Percentiles rank a stretch among this genome's conserved stretches.
These are phyloP conservation scores for Sebastes goodei DNA, from an alignment of 2,797 vertebrate species.

Conservation along the genomic window DNA sequence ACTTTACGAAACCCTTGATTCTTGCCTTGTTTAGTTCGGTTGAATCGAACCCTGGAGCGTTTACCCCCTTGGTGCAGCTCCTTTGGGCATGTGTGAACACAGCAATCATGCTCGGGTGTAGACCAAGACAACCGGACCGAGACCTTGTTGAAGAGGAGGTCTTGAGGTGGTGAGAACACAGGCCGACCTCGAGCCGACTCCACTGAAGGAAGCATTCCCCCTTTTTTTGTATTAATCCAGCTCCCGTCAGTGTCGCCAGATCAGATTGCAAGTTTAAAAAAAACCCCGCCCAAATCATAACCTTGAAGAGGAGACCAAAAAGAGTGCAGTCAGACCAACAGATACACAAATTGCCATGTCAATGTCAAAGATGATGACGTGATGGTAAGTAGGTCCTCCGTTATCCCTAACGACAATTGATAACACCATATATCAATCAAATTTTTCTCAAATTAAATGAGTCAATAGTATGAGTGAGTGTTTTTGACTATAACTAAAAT, in stretches of 20 bases:
- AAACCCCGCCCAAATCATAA: no score
- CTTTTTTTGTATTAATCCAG: not conserved
- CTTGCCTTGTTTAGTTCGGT: not conserved
- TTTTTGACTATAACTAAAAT: no score
- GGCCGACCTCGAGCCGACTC: not conserved
- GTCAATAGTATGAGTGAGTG: not conserved
- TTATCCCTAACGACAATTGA: not conserved
- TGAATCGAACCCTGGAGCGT: not conserved
- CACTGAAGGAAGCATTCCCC: not conserved
- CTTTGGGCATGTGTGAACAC: not conserved
- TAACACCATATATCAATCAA: not conserved
- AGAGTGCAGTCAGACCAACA: not conserved
- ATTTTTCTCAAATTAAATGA: not conserved
- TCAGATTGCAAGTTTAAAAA: no score
- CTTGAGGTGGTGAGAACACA: not conserved
- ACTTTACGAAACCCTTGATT: no score
- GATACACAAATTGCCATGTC: not conserved
- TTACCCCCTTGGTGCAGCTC: not conserved
- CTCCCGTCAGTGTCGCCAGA: no score
- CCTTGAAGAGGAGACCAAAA: not conserved
- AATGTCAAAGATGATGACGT: not conserved
- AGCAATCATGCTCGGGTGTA: not conserved
- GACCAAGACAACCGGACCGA: not conserved
- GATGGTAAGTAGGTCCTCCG: not conserved
- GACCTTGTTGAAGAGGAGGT: not conserved